These are phyloP conservation scores for Lumbricus terrestris DNA, from an alignment of 2,888 invertebrate species.

Conservation along the genomic window DNA sequence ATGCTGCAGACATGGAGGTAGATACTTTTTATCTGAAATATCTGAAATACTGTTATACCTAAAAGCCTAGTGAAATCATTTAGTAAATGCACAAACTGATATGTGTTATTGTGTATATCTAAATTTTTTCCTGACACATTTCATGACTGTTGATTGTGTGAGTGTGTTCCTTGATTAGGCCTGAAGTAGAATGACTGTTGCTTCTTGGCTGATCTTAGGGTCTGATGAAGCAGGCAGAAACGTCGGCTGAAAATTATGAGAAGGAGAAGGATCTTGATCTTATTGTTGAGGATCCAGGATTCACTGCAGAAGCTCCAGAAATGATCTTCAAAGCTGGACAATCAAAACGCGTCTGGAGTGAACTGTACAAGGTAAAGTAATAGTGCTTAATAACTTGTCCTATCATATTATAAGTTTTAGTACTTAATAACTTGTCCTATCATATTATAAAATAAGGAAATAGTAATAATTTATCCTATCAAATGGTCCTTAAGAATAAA, in stretches of 20 bases:
- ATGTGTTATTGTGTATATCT: not conserved
- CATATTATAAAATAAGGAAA: slow-evolving; percentile 84
- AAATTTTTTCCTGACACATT: not conserved
- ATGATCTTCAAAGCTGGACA: slow-evolving; percentile 75
- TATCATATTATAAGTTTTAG: not conserved
- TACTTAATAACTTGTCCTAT: no score
- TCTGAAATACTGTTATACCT: not conserved
- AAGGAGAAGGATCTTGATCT: slow-evolving; percentile 74
- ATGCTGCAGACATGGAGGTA: slow-evolving; percentile 72
- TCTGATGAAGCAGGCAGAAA: slow-evolving; percentile 23
- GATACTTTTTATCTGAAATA: not conserved
- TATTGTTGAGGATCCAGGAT: slow-evolving; percentile 73
- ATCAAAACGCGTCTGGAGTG: slow-evolving; percentile 97
- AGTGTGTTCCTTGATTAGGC: not conserved
- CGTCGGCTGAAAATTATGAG: slow-evolving; percentile 19
- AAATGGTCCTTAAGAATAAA: not conserved
- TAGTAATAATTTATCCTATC: not conserved
- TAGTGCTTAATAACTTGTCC: not conserved
- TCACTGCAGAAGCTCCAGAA: slow-evolving; percentile 79
- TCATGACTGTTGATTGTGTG: not conserved
- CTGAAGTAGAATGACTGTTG: not conserved
- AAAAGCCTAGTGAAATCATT: no score
- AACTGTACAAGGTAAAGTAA: slow-evolving; percentile 87
- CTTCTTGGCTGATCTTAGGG: slow-evolving; percentile 14
- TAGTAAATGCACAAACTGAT: no score